Base-by-base conservation (phyloP, 2,888 invertebrate species). In the Drosophila pseudotakahashii region DNA sequence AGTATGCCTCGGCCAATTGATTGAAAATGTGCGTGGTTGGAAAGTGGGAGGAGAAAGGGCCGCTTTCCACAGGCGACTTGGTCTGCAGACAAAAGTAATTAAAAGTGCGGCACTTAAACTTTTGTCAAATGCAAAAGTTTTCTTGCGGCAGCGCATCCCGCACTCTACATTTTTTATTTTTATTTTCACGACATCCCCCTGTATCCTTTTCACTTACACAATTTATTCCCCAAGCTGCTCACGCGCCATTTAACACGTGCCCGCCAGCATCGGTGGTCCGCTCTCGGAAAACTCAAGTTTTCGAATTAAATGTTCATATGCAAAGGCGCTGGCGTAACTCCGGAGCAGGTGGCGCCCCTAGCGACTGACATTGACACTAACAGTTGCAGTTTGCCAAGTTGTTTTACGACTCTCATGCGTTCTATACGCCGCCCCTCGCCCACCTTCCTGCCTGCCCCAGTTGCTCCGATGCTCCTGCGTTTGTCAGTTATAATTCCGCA, bases 61-160 rank as follows among this genome's bases (percentile, higher is more conserved):
- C 14, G n/a, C 14, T 11, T 51, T 52, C 58, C 19, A 58, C 39
- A 30, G 34, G 36, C 30, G 34, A 23, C 53, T 53, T 54, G 34
- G 54, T 51, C 48, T 63, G 58, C 68, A 83, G 86, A 86, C 87
- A 86, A 82, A 82, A 82, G 82, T 82, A 82, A 82, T 82, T 82
- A 82, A 82, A 82, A 82, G 77, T 82, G 87, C 81, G 82, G 77
- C 84, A 82, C 82, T 86, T 80, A 69, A 78, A 83, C 77, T 82
- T 82, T 74, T 74, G 66, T 73, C 69, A 77, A 78, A 79, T 84
- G 86, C 84, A 77, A 83, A 82, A 86, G 75, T 86, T 82, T 85
- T 75, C 68, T 78, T 75, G 75, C 61, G 74, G 63, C 63, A 63
- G 45, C 36, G 63, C 45, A 50, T 32, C 48, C 19, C 16, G 44